These are phyloP conservation scores for Smithornis capensis DNA, from an alignment of 2,113 vertebrate species.

Conservation along the genomic window DNA sequence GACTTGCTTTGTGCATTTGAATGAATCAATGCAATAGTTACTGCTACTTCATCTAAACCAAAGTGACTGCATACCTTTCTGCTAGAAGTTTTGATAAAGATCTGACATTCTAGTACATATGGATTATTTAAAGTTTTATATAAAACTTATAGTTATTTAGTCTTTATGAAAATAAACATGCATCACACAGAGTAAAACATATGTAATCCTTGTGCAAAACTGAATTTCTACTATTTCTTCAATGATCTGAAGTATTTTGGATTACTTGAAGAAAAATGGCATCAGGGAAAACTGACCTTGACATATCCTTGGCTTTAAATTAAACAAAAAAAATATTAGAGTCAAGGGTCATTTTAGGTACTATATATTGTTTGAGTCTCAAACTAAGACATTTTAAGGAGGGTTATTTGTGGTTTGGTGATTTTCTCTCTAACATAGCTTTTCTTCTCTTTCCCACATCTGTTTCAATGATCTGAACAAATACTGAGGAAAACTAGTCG, in stretches of 20 bases:
- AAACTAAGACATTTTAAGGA: neutral
- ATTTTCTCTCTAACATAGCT: neutral
- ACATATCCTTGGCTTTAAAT: neutral
- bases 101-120: fast-evolving
- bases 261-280: neutral
- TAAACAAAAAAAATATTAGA: neutral
- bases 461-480: neutral
- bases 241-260: neutral
- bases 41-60: neutral
- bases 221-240: neutral
- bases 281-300: neutral
- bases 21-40: neutral
- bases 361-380: neutral
- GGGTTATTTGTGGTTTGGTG: fast-evolving
- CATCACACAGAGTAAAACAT: neutral
- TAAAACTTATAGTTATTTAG: neutral
- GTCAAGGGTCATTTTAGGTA: neutral
- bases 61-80: neutral
- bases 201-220: fast-evolving
- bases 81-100: neutral
- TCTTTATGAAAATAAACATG: neutral
- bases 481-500: neutral
- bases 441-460: neutral
- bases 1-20: neutral
- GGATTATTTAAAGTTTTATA: neutral